Base-by-base conservation (phyloP, 2,113 vertebrate genomes). In the Cryptotis parvus region DNA sequence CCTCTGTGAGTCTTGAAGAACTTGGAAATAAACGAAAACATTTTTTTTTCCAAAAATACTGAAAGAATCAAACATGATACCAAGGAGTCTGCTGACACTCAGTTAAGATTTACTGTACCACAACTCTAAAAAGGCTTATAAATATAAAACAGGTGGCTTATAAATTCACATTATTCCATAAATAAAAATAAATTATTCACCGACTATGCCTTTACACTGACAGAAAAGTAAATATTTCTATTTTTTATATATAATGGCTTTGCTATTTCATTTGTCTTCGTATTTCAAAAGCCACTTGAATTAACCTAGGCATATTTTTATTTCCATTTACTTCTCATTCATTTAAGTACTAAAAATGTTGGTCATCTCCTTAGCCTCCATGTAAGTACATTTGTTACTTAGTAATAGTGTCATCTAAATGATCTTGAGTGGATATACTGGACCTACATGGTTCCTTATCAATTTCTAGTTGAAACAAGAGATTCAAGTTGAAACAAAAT, bases 311-410 rank as follows among this genome's bases (percentile, higher is more conserved):
- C 16, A 68, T n/a, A 49, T 41, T 5, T 18, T 72, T 61, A 55
- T 83, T 73, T 88, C 6, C 63, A 39, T 41, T 49, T 90, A 6
- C 66, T 94, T 95, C 63, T 80, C 55, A 31, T 84, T 89, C 93
- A 87, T 88, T 75, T 80, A 74, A 33, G 83, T 16, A 82, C 27
- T 82, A 14, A 81, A 87, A 8, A 45, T 39, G 6, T 39, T 11
- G 35, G 9, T 72, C 84, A 87, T 41, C 15, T 24, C 31, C 24
- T 92, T 70, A 80, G 43, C 2, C 88, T 77, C 27, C 45, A 29
- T 0, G 1, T 14, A 26, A 6, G 2, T 52, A 18, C 43, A 72
- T 29, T 73, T 73, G 4, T 76, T 63, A 92, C 65, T 84, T 92
- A 78, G 61, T 84, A 83, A 93, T n/a, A 61, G 29, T 45, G 29